Evolutionary conservation across 2,888 invertebrate species (phyloP), one percentile per base, ranked within the genome.

Genomic region (Furcula furcula): DNA sequence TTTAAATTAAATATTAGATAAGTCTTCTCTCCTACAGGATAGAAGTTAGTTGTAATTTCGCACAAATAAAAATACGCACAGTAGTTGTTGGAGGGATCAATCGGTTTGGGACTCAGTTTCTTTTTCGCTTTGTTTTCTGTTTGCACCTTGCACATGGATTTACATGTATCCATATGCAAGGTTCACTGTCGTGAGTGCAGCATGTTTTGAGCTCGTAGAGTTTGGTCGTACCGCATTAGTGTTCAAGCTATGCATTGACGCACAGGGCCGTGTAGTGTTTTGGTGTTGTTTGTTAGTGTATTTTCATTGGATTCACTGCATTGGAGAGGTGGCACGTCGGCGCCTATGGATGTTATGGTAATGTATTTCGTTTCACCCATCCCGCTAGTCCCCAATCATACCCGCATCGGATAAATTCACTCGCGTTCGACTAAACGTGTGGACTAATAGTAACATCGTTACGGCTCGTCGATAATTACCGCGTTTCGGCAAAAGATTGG

Each of bases 251-350:
- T 78, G 83, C 83, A 78, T 85, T 73, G 69, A 71, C 66, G 77
- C 83, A 83, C 81, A 74, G 74, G 80, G 79, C 78, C 82, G 85
- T 81, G 83, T 87, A 87, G 88, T 84, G 74, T 80, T 48, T 78
- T 82, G 85, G 87, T 85, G 82, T 85, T 85, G 79, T 84, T 81
- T 82, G 80, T 77, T 83, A 78, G 65, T 76, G 61, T 77, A 77
- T 52, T 56, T 26, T 79, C 80, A 79, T 79, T 84, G 81, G 77
- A 81, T 63, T 77, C 86, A 86, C 87, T 84, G 82, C 78, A 84
- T 79, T 86, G 88, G 88, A 80, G 83, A 82, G 88, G 88, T 88
- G 87, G 88, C 88, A 88, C 88, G 69, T 69, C 81, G 65, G 66
- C 80, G 80, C 82, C 76, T 80, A 63, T 75, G 84, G 85, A 86